phyloP scores from a whole-genome alignment of 2,113 vertebrate genomes.

The Crotalus tigris region DNA sequence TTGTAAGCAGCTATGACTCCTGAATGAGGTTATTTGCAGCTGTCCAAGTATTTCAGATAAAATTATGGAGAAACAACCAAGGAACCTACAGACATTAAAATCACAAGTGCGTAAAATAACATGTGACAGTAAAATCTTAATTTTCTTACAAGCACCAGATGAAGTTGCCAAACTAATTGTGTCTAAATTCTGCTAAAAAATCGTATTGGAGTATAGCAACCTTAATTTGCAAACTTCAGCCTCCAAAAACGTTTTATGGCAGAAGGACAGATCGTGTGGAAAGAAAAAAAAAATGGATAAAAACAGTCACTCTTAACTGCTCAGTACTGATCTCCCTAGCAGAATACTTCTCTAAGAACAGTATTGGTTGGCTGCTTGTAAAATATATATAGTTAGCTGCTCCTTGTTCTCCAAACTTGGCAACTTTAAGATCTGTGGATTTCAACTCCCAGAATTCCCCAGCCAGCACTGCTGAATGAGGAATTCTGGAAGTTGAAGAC shows the following conservation, averaged over 20 bases:
- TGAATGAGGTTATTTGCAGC: conserved; percentile 40
- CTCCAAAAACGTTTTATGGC: conserved; percentile 58
- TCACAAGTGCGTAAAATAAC: conserved; percentile 58
- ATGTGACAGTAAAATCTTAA: conserved; percentile 54
- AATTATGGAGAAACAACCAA: conserved; percentile 57
- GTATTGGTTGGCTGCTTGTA: conserved; percentile 32
- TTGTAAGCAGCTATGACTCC: conserved; percentile 32
- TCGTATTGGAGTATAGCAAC: conserved; percentile 57
- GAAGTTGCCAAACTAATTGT: conserved; percentile 60
- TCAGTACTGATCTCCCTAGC: conserved; percentile 55
- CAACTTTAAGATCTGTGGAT: background rate
- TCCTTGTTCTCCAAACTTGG: background rate
- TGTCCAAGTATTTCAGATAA: conserved; percentile 46
- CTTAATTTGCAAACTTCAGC: conserved; percentile 56
- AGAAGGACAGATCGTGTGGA: conserved; percentile 52
- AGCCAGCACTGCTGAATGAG: background rate
- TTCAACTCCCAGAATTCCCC: background rate
- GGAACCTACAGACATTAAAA: conserved; percentile 56
- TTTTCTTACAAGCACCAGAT: conserved; percentile 38
- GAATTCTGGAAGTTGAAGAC: background rate
- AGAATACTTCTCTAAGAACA: conserved; percentile 55
- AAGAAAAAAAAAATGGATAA: conserved; percentile 26
- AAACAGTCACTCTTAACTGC: conserved; percentile 48
- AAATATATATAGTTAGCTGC: conserved; percentile 31
- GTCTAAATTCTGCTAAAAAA: conserved; percentile 65